These are phyloP conservation scores for Malaclemys terrapin DNA, from an alignment of 2,113 vertebrate species.

Conservation along the genomic window DNA sequence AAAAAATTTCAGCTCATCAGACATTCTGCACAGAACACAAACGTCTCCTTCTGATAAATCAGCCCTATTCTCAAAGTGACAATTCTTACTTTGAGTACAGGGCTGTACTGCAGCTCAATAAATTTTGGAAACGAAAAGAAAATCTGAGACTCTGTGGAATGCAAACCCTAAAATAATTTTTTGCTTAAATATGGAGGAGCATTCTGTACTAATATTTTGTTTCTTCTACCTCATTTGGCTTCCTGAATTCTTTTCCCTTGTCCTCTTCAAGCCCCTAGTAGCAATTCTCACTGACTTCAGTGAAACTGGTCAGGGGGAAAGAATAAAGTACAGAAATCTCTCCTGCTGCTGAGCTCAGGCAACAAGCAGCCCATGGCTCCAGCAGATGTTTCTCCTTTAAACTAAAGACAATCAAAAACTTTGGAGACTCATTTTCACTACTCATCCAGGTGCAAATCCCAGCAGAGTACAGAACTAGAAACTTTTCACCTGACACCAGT, in stretches of 20 bases:
- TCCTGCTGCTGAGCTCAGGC: not conserved
- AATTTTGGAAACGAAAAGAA: not conserved
- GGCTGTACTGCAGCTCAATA: conserved; percentile 9
- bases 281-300: not conserved
- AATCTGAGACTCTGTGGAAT: not conserved
- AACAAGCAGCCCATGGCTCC: not conserved
- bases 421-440: not conserved
- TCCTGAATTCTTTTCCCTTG: not conserved
- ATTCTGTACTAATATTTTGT: not conserved
- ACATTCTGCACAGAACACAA: conserved; percentile 58
- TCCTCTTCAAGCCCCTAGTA: not conserved
- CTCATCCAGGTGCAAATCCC: not conserved
- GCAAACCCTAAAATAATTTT: not conserved
- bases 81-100: conserved; percentile 49
- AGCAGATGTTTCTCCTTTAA: conserved; percentile 12
- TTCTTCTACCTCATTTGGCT: not conserved
- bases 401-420: not conserved
- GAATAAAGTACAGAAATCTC: not conserved
- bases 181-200: not conserved
- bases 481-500: not conserved
- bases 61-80: conserved; percentile 57
- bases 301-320: not conserved
- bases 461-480: accelerated
- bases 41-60: conserved; percentile 64
- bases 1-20: conserved; percentile 52